Conservation (phyloP, 1,140 invertebrate genomes). For the Helicoverpa armigera region DNA sequence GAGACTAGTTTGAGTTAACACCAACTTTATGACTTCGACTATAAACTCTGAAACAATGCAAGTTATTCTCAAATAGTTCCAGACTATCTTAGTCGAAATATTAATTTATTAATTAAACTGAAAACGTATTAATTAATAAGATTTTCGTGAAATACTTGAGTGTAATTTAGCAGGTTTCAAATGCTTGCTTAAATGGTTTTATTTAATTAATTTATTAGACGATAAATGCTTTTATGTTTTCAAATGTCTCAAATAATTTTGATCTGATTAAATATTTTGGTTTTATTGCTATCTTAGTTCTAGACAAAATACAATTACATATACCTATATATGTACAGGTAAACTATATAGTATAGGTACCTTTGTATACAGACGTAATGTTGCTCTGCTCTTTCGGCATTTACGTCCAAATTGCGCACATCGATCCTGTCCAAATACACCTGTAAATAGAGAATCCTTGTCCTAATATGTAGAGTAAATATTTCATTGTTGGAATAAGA, state of each 20-base stretch:
- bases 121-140: background rate
- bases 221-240: too few species aligned
- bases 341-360: background rate
- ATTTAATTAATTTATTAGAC: too few species aligned
- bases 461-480: conserved; percentile 28
- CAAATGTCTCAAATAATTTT: too few species aligned
- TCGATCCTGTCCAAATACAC: conserved; percentile 32
- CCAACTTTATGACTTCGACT: conserved; percentile 4
- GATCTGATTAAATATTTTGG: too few species aligned
- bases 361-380: background rate
- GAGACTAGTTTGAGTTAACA: background rate
- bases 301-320: background rate
- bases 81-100: background rate
- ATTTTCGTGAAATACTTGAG: background rate
- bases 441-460: conserved; percentile 18
- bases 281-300: too few species aligned
- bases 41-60: conserved; percentile 20
- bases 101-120: background rate
- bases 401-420: conserved; percentile 1
- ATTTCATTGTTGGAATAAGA: conserved; percentile 18
- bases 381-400: background rate
- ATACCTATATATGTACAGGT: background rate
- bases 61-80: background rate
- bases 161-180: too few species aligned
- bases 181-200: too few species aligned